Conservation (phyloP, 2,113 vertebrate genomes). For the Hymenochirus boettgeri region DNA sequence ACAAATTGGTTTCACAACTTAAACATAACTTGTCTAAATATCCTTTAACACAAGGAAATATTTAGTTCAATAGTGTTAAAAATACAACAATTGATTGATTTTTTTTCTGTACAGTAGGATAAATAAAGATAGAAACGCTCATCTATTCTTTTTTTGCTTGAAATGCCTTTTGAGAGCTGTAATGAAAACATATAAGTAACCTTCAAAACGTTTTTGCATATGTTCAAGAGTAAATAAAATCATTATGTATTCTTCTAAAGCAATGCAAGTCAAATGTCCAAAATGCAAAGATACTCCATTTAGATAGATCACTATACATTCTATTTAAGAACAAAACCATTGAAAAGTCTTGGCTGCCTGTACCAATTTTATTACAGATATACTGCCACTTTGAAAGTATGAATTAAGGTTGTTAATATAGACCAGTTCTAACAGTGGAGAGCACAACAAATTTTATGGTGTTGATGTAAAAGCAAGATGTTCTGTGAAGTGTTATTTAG, state of each 20-base stretch:
- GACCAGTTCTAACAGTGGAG: too few relatives aligned
- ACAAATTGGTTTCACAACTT: too few relatives aligned
- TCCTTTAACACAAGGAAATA: too few relatives aligned
- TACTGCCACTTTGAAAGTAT: not conserved
- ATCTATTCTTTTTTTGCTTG: conserved; percentile 16
- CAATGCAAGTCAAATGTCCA: conserved; percentile 64
- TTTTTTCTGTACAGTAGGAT: conserved; percentile 28
- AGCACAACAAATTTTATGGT: conserved; percentile 69
- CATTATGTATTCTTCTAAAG: conserved; percentile 67
- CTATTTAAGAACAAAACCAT: conserved; percentile 53
- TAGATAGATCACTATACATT: conserved; percentile 64
- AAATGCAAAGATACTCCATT: conserved; percentile 57
- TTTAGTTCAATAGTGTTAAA: conserved; percentile 33
- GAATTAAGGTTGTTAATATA: too few relatives aligned
- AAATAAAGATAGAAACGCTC: conserved; percentile 21
- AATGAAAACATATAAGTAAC: conserved; percentile 70
- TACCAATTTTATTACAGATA: conserved; percentile 58
- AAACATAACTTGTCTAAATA: too few relatives aligned
- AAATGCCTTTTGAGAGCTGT: conserved; percentile 52
- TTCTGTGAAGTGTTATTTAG: conserved; percentile 57
- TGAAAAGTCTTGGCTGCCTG: conserved; percentile 66
- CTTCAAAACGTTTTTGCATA: conserved; percentile 66
- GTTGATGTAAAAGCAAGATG: conserved; percentile 70
- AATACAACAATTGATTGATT: conserved; percentile 28
- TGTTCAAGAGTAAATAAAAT: conserved; percentile 70